phyloP scores from a whole-genome alignment of 2,888 invertebrate genomes.

The Elmis aenea region DNA sequence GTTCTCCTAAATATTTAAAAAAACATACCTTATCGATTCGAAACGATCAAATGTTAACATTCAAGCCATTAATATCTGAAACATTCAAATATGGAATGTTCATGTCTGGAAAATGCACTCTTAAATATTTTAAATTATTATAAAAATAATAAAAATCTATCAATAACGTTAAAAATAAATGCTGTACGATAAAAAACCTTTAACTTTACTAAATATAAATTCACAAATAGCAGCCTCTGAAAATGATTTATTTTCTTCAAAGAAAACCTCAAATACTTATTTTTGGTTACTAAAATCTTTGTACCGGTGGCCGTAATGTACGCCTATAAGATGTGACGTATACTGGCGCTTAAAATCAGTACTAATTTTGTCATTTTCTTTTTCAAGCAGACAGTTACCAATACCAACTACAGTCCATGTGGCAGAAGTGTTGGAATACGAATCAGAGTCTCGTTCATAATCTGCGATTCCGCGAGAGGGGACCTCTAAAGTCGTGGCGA shows the following conservation, averaged over 20 bases:
- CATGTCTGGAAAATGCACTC: no score
- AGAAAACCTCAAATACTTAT: not conserved
- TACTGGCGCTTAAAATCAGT: conserved; percentile 5
- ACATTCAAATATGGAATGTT: no score
- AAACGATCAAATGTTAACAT: no score
- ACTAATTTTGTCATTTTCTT: conserved; percentile 15
- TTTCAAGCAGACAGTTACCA: conserved; percentile 87
- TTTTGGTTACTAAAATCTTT: not conserved
- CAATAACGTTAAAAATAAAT: no score
- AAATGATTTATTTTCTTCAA: not conserved
- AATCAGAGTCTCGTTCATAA: conserved; percentile 89
- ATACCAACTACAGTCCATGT: conserved; percentile 90
- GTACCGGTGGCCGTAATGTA: not conserved
- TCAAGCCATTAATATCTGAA: no score
- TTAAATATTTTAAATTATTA: no score
- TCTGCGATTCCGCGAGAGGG: conserved; percentile 84
- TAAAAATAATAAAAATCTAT: no score
- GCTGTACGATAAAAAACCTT: no score
- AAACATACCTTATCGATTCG: no score
- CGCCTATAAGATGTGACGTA: not conserved
- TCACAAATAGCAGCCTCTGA: no score
- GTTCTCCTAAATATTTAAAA: no score
- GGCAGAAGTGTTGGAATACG: conserved; percentile 95
- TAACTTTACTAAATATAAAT: no score
- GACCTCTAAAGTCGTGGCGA: conserved; percentile 88